These are phyloP conservation scores for Papilio demoleus DNA, from an alignment of 2,888 invertebrate genomes.

Conservation along the genomic window DNA sequence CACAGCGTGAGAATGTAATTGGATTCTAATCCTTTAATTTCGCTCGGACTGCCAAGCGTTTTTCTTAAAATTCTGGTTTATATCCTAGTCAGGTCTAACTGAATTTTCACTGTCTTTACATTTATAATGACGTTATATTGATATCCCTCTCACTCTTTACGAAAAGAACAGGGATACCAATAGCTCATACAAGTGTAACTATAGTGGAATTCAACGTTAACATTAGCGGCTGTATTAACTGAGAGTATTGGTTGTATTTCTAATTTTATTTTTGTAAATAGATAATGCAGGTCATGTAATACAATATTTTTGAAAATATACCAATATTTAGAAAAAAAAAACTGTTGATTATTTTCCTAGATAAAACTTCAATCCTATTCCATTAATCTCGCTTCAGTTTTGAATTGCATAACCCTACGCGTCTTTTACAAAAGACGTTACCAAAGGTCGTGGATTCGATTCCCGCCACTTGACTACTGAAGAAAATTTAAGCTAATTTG, in stretches of 20 bases:
- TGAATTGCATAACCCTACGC: no score
- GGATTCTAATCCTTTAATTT: no score
- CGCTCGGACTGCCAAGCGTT: no score
- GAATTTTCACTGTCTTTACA: background rate
- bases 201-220: conserved; percentile 32
- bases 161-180: background rate
- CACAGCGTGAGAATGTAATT: no score
- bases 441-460: no score
- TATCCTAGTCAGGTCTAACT: no score
- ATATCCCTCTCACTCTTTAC: background rate
- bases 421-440: no score
- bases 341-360: conserved; percentile 42
- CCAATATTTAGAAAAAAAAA: conserved; percentile 77
- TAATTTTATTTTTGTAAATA: conserved; percentile 79
- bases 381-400: no score
- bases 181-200: background rate
- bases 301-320: conserved; percentile 83
- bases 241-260: conserved; percentile 65
- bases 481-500: no score
- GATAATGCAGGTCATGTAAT: conserved; percentile 81
- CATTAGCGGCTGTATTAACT: conserved; percentile 59
- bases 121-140: background rate
- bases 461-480: no score
- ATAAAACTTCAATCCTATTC: no score
- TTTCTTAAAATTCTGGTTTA: no score